Conservation (phyloP, 2,888 invertebrate genomes). For the Drosophila neoperkinsi region DNA sequence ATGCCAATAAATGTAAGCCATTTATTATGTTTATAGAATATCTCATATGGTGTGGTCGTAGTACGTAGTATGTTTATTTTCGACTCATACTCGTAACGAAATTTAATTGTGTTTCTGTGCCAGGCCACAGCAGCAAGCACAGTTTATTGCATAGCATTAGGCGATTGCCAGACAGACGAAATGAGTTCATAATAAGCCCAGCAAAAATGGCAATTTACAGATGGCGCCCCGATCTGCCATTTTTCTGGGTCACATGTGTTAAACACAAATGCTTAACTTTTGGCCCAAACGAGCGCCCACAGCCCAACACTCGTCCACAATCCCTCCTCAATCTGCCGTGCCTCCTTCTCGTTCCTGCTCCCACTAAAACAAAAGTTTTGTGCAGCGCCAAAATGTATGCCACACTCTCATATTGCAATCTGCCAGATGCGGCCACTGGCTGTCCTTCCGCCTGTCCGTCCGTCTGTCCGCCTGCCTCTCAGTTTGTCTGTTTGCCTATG, state of each 20-base stretch:
- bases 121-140: constrained; percentile 14
- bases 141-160: constrained; percentile 46
- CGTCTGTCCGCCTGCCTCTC: constrained; percentile 5
- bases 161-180: constrained; percentile 36
- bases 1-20: constrained; percentile 29
- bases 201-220: constrained; percentile 52
- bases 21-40: constrained; percentile 18
- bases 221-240: constrained; percentile 25
- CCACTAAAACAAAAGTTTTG: constrained; percentile 36
- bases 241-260: constrained; percentile 67
- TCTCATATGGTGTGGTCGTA: constrained; percentile 13
- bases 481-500: constrained; percentile 9
- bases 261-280: constrained; percentile 68
- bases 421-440: constrained; percentile 33
- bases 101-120: constrained; percentile 72
- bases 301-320: not conserved
- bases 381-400: constrained; percentile 50
- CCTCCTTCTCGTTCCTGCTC: not conserved
- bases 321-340: not conserved
- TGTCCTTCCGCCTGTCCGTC: not conserved
- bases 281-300: constrained; percentile 12
- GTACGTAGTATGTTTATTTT: not conserved
- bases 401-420: constrained; percentile 49
- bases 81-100: constrained; percentile 20
- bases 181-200: constrained; percentile 68